Evolutionary conservation across 1,140 invertebrate species (phyloP), one percentile per base, ranked within the genome.

Genomic region (Thaumetopoea pityocampa): DNA sequence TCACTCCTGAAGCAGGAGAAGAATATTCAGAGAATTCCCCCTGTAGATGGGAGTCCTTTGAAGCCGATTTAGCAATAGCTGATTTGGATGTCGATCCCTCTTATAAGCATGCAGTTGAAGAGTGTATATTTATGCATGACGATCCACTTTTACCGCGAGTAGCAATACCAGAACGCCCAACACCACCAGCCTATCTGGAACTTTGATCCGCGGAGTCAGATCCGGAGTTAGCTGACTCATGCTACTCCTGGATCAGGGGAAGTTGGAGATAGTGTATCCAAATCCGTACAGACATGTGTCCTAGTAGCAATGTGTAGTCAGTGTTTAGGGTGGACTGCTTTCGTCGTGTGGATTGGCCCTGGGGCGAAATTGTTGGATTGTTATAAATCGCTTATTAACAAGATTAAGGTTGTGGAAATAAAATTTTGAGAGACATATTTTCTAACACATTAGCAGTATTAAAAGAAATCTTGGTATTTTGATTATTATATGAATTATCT

Each of bases 51-150:
- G 85, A 86, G 54, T 86, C 85, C n/a, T 86, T 86, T 43, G 85
- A 86, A 63, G 85, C 83, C 7, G 85, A 86, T 57, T 40, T 86
- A 35, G 85, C 85, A 26, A 46, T 86, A 36, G 81, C 79, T 7
- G 82, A 85, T 48, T 63, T 86, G 54, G 82, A 86, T 42, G 56
- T 86, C 1, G 85, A 86, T 46, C 83, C 83, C 1, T 85, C 81
- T 33, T 86, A 83, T 41, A 85, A 85, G 51, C 83, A 87, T n/a
- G 87, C 86, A 26, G 87, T 88, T 0, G 87, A 89, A 53, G 88
- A 89, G 54, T 82, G 84, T 35, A 87, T 89, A 33, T 89, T 88
- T 42, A 57, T 88, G 46, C 84, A 86, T 2, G 87, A 86, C 15
- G 80, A 65, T 49, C 67, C 51, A 26, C 65, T 69, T 36, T 55